Percentiles rank a stretch among this genome's conserved stretches.
phyloP scores from a whole-genome alignment of 2,797 vertebrate genomes.

The Mareca penelope region DNA sequence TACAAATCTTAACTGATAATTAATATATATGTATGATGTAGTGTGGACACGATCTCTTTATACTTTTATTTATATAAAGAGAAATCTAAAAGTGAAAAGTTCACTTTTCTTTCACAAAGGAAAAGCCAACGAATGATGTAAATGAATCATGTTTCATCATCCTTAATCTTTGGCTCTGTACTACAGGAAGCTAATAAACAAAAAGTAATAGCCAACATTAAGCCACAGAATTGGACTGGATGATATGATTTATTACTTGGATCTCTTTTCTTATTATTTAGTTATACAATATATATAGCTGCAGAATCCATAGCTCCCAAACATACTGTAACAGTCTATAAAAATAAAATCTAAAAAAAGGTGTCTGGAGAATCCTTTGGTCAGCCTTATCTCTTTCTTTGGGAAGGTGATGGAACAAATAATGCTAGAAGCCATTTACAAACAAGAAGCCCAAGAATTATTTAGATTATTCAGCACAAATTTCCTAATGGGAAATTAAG shows the following conservation, averaged over 20 bases:
- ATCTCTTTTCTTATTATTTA: neutral
- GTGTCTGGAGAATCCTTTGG: neutral
- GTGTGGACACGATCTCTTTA: fast-evolving
- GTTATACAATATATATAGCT: neutral
- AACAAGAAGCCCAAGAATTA: neutral
- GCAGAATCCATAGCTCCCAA: neutral
- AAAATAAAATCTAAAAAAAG: neutral
- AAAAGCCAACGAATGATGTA: neutral
- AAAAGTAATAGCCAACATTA: neutral
- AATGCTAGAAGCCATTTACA: neutral
- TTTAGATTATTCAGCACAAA: neutral
- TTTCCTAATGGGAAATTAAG: neutral
- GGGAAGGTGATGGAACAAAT: neutral
- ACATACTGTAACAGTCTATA: neutral
- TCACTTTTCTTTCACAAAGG: neutral
- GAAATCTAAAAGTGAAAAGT: neutral
- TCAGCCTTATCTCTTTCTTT: neutral
- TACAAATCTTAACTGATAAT: neutral
- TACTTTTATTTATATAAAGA: neutral
- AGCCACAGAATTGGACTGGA: neutral
- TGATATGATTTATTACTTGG: neutral
- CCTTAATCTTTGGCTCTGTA: neutral
- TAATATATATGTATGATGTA: neutral
- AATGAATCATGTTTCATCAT: neutral
- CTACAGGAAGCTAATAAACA: neutral